Conservation (phyloP, 2,888 invertebrate species). For the Plagodis dolabraria region DNA sequence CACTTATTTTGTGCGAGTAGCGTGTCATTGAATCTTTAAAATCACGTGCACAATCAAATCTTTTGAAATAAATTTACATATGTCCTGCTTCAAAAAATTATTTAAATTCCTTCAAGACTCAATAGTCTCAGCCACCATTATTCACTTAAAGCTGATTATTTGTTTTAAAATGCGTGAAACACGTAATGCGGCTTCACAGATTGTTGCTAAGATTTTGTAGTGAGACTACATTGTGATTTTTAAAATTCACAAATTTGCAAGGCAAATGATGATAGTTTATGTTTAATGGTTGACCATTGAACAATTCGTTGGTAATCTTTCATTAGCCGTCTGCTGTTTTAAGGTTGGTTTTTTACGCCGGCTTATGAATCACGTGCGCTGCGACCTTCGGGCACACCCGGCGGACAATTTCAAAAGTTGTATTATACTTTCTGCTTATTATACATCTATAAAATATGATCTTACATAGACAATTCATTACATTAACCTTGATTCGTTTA, state of each 20-base stretch:
- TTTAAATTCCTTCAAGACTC: too few relatives aligned
- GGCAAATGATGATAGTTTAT: slow-evolving; percentile 1
- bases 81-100: too few relatives aligned
- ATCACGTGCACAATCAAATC: too few relatives aligned
- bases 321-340: slow-evolving; percentile 14
- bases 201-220: slow-evolving; percentile 7
- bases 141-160: slow-evolving; percentile 5
- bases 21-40: too few relatives aligned
- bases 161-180: slow-evolving; percentile 12
- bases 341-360: slow-evolving; percentile 30
- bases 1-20: too few relatives aligned
- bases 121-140: neutral
- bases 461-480: slow-evolving; percentile 12
- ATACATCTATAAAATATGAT: neutral
- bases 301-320: slow-evolving; percentile 9
- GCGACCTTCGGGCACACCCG: slow-evolving; percentile 38
- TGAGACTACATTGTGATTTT: slow-evolving; percentile 1
- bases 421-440: slow-evolving; percentile 23
- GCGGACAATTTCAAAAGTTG: slow-evolving; percentile 21
- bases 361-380: slow-evolving; percentile 45
- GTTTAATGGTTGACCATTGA: neutral
- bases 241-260: slow-evolving; percentile 2
- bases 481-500: slow-evolving; percentile 21
- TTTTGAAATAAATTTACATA: too few relatives aligned
- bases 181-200: slow-evolving; percentile 12